These are phyloP conservation scores for Falco punctatus DNA, from an alignment of 2,113 vertebrate genomes.

Conservation along the genomic window DNA sequence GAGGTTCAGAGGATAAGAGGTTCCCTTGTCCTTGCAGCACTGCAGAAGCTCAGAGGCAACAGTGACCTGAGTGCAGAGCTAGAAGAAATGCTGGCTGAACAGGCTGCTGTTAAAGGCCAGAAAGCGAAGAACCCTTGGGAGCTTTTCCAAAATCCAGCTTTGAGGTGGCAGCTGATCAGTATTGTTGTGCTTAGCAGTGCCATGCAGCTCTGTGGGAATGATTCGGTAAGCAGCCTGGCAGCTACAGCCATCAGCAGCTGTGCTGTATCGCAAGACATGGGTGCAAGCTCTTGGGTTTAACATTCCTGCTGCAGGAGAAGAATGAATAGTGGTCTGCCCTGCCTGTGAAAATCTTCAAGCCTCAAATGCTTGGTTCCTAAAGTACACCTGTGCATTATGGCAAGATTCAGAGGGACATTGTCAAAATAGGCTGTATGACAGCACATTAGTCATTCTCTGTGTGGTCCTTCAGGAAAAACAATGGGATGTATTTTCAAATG, in stretches of 20 bases:
- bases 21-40: constrained; percentile 70
- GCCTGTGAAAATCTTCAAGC: not conserved
- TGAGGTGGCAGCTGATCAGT: constrained; percentile 84
- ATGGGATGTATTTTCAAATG: not conserved
- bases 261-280: accelerated
- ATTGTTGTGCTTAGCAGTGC: constrained; percentile 85
- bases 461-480: not conserved
- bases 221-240: constrained; percentile 76
- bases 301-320: not conserved
- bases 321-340: not conserved
- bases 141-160: constrained; percentile 73
- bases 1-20: not conserved
- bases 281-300: not conserved
- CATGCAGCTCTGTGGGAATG: constrained; percentile 91
- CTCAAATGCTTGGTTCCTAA: not conserved
- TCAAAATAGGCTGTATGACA: not conserved
- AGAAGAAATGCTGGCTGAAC: constrained; percentile 85
- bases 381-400: not conserved
- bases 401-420: not conserved
- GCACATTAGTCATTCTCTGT: not conserved
- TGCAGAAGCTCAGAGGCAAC: constrained; percentile 79
- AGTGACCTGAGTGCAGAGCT: constrained; percentile 78
- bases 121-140: constrained; percentile 76
- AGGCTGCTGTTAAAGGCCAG: constrained; percentile 74
- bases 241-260: not conserved